phyloP scores from a whole-genome alignment of 2,797 vertebrate species.

The Phylloscopus collybita region DNA sequence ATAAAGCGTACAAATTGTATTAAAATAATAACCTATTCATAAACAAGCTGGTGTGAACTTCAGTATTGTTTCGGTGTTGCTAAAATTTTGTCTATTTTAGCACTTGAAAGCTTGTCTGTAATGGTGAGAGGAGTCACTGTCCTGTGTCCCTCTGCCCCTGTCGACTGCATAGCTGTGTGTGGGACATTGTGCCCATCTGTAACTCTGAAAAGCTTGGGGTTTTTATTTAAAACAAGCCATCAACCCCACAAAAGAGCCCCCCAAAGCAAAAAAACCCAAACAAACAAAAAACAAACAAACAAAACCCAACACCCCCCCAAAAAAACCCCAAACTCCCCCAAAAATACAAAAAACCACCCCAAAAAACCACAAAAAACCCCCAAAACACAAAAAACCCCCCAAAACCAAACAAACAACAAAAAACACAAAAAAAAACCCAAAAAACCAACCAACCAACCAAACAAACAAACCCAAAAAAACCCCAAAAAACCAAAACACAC shows the following conservation, averaged over 20 bases:
- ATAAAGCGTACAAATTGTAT: background rate
- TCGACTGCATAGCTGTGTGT: background rate
- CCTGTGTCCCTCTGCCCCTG: background rate
- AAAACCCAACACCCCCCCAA: no score
- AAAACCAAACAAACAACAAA: no score
- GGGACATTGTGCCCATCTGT: background rate
- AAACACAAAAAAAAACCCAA: no score
- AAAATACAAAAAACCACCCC: no score
- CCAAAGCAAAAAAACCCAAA: background rate
- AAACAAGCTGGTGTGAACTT: background rate
- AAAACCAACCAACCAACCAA: no score
- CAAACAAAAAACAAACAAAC: no score
- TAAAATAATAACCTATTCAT: background rate
- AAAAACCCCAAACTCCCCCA: no score
- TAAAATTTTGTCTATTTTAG: background rate
- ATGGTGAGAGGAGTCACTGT: background rate
- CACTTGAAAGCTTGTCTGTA: background rate
- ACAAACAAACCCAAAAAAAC: no score
- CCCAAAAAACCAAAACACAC: no score
- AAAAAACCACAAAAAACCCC: no score
- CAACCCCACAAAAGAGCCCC: background rate
- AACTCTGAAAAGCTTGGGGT: background rate
- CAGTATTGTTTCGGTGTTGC: background rate
- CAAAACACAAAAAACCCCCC: no score
- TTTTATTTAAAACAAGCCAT: background rate